phyloP scores from a whole-genome alignment of 2,888 invertebrate species.

The Meandrusa payeni region DNA sequence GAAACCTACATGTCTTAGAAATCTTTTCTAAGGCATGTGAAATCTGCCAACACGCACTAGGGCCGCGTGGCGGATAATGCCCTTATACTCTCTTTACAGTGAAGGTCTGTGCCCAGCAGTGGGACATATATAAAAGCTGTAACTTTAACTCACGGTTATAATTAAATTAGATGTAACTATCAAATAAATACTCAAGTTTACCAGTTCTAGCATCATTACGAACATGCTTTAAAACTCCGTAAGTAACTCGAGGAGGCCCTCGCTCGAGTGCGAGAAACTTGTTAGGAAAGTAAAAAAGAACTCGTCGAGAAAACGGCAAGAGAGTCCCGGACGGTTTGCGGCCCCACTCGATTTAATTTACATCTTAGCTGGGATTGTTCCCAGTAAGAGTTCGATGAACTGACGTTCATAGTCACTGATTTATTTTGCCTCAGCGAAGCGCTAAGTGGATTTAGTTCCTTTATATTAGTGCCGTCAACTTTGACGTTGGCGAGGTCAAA shows the following conservation, averaged over 20 bases:
- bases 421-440: slow-evolving; percentile 64
- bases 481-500: slow-evolving; percentile 25
- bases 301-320: slow-evolving; percentile 60
- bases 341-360: slow-evolving; percentile 72
- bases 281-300: slow-evolving; percentile 74
- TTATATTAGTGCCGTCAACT: slow-evolving; percentile 51
- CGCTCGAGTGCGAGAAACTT: slow-evolving; percentile 65
- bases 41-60: no score
- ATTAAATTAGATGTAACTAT: no score
- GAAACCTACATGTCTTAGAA: no score
- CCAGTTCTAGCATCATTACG: slow-evolving; percentile 25
- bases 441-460: slow-evolving; percentile 65
- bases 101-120: no score
- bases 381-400: slow-evolving; percentile 67
- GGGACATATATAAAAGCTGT: no score
- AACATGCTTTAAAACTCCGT: slow-evolving; percentile 49
- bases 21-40: no score
- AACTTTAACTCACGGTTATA: no score
- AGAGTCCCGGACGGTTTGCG: slow-evolving; percentile 32
- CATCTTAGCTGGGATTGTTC: slow-evolving; percentile 70
- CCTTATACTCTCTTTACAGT: no score
- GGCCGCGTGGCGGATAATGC: no score
- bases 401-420: slow-evolving; percentile 57
- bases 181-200: slow-evolving; percentile 4
- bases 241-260: slow-evolving; percentile 41